Evolutionary conservation across 2,888 invertebrate species (phyloP).

Genomic region (Formica aserva): DNA sequence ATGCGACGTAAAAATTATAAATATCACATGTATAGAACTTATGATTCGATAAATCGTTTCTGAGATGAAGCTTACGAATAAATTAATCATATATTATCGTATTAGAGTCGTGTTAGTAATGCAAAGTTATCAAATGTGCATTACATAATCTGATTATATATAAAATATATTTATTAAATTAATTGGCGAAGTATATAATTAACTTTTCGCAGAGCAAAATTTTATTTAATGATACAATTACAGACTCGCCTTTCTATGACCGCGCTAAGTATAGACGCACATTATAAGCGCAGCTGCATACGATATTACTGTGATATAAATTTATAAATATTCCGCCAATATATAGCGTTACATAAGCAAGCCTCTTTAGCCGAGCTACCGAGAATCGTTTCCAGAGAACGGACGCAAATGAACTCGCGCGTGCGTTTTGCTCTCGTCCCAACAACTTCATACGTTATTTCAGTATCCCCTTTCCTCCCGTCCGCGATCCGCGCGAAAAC

Average conservation of each 20-base stretch:
- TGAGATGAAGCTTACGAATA: neutral
- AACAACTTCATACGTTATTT: conserved; percentile 70
- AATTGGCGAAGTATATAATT: conserved; percentile 1
- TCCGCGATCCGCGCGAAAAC: conserved; percentile 13
- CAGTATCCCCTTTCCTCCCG: conserved; percentile 44
- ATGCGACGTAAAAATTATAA: conserved; percentile 34
- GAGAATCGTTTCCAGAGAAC: conserved; percentile 57
- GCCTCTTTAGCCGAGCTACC: conserved; percentile 57
- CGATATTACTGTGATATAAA: conserved; percentile 32
- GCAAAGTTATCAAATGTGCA: neutral
- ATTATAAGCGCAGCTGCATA: conserved; percentile 28
- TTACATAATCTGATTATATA: neutral
- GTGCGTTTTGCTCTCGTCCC: conserved; percentile 45
- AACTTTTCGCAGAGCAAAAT: conserved; percentile 3
- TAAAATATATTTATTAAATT: neutral
- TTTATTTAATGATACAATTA: conserved; percentile 7
- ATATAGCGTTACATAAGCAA: conserved; percentile 69
- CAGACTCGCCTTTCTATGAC: conserved; percentile 22
- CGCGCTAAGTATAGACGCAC: neutral
- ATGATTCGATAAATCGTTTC: neutral
- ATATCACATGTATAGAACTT: neutral
- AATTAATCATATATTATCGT: neutral
- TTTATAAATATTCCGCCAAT: conserved; percentile 78
- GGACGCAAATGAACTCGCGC: conserved; percentile 45
- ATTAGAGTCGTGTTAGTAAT: neutral